These are phyloP conservation scores for Herpetotheres cachinnans DNA, from an alignment of 2,113 vertebrate species.

Conservation along the genomic window DNA sequence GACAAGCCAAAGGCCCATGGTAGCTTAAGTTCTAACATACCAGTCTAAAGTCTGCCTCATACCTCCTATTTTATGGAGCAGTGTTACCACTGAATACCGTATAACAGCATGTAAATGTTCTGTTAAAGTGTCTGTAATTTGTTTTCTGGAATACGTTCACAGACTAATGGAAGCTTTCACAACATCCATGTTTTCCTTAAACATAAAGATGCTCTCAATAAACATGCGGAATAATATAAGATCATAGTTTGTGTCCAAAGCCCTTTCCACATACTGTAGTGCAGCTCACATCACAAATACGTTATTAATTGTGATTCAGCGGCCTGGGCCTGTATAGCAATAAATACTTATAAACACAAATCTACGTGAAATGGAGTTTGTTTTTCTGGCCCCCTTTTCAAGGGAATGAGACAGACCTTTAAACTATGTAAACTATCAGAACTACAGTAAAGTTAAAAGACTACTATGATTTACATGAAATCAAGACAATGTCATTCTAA, in stretches of 20 bases:
- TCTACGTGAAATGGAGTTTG: neutral
- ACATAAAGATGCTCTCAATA: neutral
- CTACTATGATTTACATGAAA: neutral
- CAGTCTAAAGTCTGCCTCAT: neutral
- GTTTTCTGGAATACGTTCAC: neutral
- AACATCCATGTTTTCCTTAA: neutral
- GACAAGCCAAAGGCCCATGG: neutral
- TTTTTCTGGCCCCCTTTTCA: neutral
- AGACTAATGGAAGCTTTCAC: neutral
- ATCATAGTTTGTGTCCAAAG: neutral
- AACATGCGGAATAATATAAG: neutral
- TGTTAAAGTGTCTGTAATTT: neutral
- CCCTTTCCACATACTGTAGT: neutral
- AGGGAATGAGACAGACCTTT: neutral
- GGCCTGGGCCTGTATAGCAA: neutral
- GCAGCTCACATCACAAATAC: neutral
- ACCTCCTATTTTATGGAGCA: neutral
- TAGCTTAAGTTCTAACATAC: neutral
- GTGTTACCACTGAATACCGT: neutral
- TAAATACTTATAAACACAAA: neutral
- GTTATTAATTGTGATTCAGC: neutral
- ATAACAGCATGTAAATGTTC: rapidly evolving
- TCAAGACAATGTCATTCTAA: neutral
- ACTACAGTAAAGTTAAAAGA: neutral
- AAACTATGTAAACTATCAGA: neutral